Percentiles rank a stretch among this genome's conserved stretches.
phyloP scores from a whole-genome alignment of 2,113 vertebrate species.

The Pogona vitticeps region DNA sequence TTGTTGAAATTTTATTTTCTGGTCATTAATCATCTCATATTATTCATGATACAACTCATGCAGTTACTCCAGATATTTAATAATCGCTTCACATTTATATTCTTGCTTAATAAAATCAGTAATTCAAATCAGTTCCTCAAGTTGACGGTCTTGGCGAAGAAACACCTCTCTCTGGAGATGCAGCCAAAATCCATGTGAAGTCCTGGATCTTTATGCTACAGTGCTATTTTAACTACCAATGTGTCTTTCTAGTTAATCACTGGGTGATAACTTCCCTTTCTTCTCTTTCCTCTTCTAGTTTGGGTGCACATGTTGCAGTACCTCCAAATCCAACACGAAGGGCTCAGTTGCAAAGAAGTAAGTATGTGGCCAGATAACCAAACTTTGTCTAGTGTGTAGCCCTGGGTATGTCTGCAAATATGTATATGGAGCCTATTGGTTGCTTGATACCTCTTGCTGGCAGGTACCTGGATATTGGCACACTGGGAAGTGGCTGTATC shows the following conservation, averaged over 20 bases:
- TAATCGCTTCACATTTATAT: not conserved
- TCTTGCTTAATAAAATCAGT: not conserved
- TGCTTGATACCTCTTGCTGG: not conserved
- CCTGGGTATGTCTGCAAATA: not conserved
- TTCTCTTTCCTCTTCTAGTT: constrained; percentile 71
- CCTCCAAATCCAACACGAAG: constrained; percentile 77
- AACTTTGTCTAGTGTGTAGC: not conserved
- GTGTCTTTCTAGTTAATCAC: not conserved
- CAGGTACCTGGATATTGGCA: not conserved
- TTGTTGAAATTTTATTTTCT: not conserved
- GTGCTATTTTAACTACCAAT: not conserved
- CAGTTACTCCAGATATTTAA: not conserved
- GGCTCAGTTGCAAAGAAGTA: constrained; percentile 76
- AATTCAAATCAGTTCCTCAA: not conserved
- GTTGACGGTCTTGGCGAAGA: not conserved
- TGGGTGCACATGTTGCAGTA: constrained; percentile 72
- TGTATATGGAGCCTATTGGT: not conserved
- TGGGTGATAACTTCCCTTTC: not conserved
- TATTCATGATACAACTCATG: not conserved
- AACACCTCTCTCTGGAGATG: not conserved
- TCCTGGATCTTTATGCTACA: not conserved
- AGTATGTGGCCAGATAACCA: constrained; percentile 35
- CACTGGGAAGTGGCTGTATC: not conserved
- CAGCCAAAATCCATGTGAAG: not conserved
- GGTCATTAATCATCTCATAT: not conserved